Percentiles rank a stretch among this genome's conserved stretches.
Conservation (phyloP, 2,888 invertebrate species). For the Oxyscelio sp. region DNA sequence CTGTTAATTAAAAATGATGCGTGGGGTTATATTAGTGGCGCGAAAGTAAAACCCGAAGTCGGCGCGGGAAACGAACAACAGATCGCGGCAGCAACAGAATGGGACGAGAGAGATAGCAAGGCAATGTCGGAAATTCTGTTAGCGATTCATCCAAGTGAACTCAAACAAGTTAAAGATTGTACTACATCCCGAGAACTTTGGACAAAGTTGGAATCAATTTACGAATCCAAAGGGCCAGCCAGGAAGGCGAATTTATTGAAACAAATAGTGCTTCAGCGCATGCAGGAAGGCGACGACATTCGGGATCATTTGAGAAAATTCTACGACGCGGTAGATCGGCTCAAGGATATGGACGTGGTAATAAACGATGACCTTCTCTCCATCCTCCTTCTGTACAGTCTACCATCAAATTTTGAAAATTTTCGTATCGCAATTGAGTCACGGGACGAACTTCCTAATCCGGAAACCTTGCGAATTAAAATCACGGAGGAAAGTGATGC, state of each 20-base stretch:
- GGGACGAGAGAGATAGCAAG: slow-evolving; percentile 16
- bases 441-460: slow-evolving; percentile 42
- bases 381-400: slow-evolving; percentile 35
- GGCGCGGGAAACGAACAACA: background rate
- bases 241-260: slow-evolving; percentile 32
- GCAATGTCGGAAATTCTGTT: slow-evolving; percentile 37
- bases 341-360: slow-evolving; percentile 47
- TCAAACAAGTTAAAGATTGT: slow-evolving; percentile 30
- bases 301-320: no score
- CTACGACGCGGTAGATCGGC: slow-evolving; percentile 60
- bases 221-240: slow-evolving; percentile 15
- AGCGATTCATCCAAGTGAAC: slow-evolving; percentile 21
- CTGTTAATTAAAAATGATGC: slow-evolving; percentile 27
- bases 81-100: background rate
- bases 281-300: slow-evolving; percentile 26
- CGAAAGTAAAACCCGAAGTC: slow-evolving; percentile 11
- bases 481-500: slow-evolving; percentile 21
- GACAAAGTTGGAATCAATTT: no score
- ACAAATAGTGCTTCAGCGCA: slow-evolving; percentile 21
- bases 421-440: slow-evolving; percentile 60
- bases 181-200: slow-evolving; percentile 5
- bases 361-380: slow-evolving; percentile 43
- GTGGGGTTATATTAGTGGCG: slow-evolving; percentile 29
- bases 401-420: slow-evolving; percentile 32
- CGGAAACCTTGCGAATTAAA: slow-evolving; percentile 42